Base-by-base conservation (phyloP, 2,888 invertebrate species). In the Amiota minor region DNA sequence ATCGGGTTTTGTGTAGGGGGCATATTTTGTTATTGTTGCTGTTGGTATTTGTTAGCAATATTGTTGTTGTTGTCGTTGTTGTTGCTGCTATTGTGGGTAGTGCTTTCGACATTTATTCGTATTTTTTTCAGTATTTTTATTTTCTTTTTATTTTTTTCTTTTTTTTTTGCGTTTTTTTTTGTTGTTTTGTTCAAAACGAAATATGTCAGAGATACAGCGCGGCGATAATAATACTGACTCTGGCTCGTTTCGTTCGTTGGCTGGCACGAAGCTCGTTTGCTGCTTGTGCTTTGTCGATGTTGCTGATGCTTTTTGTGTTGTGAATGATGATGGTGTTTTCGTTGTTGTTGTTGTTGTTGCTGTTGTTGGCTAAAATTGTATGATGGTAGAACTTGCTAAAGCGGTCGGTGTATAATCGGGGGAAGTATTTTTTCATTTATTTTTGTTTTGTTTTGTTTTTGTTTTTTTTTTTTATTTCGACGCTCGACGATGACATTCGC, bases 141-240 rank as follows among this genome's bases (percentile, higher is more conserved):
- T 46, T 59, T 49, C 67, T 69, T 70, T 76, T 71, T 74, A 74
- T 65, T 72, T 71, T 74, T 74, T 73, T 73, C 75, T 71, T 68
- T 59, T 72, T 73, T 53, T 76, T 76, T 69, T 73, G n/a, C n/a
- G n/a, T n/a, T n/a, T n/a, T n/a, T n/a, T n/a, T 76, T 73, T 71
- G 74, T 78, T 75, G 72, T 35, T 74, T 71, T 76, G 75, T 75
- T 70, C 77, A 76, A 78, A 70, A 76, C 78, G 80, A 80, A 80
- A 80, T 81, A 80, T 80, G 80, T 80, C 81, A 81, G 79, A 72
- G 79, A 78, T 78, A 77, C 78, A 80, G 77, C 79, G 77, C 75
- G 74, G 76, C 78, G 80, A 80, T 80, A 79, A 75, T 68, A 68
- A 73, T 68, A 75, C 76, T 75, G 74, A 72, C 75, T 68, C 61